Base-by-base conservation (phyloP, 64 coral and sea anemone genomes). In the Montipora efflorescens region DNA sequence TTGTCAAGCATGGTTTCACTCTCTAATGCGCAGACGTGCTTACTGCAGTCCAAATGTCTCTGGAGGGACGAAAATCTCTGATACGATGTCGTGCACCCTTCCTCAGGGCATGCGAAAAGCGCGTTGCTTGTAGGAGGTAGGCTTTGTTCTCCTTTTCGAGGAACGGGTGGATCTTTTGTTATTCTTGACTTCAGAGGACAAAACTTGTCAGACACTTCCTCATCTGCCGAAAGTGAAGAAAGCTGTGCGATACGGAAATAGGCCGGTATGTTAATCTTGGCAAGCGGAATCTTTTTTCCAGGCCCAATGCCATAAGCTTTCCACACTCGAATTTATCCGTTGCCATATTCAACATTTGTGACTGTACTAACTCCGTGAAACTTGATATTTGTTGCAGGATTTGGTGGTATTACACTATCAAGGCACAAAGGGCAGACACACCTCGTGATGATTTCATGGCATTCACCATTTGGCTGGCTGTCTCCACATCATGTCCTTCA, bases 291-390 rank as follows among this genome's bases (percentile, higher is more conserved):
- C 69, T 84, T 92, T 22, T 92, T 92, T 86, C 80, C 73, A 49
- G 91, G 80, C 70, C 91, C 90, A 74, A 85, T 92, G 85, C 15
- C 71, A 69, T 92, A 92, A 59, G 90, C 90, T 18, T 84, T 92
- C 90, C 90, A 84, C 28, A 87, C 23, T 61, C 91, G 67, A 85
- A 92, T 74, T 72, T 74, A 85, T 86, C 46, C 76, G 72, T 46
- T 62, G 10, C 36, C 57, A 66, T 92, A 78, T 77, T 92, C 71
- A 66, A 92, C 23, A 73, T 92, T 78, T 70, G 91, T 66, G 15
- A 92, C 55, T 77, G 80, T 87, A 7, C 80, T 77, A 55, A 92
- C 81, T 74, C 69, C 91, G 75, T 92, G 82, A 44, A 92, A 28
- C 76, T 92, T 92, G 50, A 78, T 73, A 47, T 85, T 81, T 67